Evolutionary conservation across 2,888 invertebrate genomes (phyloP).

Genomic region (Microctonus brassicae): DNA sequence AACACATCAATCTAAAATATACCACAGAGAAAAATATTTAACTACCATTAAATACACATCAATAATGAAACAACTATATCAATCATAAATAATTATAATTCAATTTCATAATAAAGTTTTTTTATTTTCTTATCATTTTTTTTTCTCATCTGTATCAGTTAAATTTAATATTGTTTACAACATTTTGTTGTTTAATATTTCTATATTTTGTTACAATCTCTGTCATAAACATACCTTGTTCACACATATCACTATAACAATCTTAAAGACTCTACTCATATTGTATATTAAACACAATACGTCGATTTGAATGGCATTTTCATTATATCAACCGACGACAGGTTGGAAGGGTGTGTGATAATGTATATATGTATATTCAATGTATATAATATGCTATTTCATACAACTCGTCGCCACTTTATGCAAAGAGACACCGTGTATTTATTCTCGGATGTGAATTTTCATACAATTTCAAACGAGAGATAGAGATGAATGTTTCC

Average conservation of each 20-base stretch:
- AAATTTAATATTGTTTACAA: neutral
- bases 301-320: slow-evolving; percentile 11
- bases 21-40: neutral
- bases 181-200: neutral
- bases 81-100: too few species aligned
- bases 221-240: neutral
- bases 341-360: slow-evolving; percentile 3
- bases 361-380: too few species aligned
- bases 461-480: neutral
- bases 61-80: neutral
- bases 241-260: slow-evolving; percentile 1
- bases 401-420: slow-evolving; percentile 12
- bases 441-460: slow-evolving; percentile 2
- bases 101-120: too few species aligned
- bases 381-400: neutral
- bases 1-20: neutral
- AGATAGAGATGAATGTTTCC: neutral
- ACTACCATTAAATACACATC: neutral
- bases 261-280: slow-evolving; percentile 13
- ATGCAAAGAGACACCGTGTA: neutral
- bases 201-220: neutral
- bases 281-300: neutral
- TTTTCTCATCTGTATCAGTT: neutral
- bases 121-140: too few species aligned
- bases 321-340: slow-evolving; percentile 4